Evolutionary conservation across 2,888 invertebrate genomes (phyloP), one percentile per base, ranked within the genome.

Genomic region (Dryobotodes eremita): DNA sequence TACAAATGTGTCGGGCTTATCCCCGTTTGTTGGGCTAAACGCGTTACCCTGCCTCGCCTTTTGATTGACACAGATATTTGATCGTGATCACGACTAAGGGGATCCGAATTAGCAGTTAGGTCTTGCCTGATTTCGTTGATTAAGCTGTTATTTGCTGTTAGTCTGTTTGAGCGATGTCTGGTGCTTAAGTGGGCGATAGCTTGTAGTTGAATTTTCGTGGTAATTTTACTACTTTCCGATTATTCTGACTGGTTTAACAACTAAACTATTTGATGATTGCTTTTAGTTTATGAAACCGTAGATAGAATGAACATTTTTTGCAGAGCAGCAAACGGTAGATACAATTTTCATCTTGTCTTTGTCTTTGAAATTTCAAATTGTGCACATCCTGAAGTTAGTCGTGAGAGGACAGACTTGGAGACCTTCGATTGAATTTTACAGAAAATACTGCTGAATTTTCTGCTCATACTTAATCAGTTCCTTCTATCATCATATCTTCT

Each of bases 11-110:
- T 91, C 89, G 88, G 92, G 92, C 92, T 94, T 93, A 92, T 90
- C 89, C 89, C 89, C 91, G 94, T 93, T 93, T 93, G 94, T 93
- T 90, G 91, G 83, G 84, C 90, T 92, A 92, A 92, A 91, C 89
- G 91, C 81, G 80, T 82, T 88, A 48, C 84, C 71, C 71, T 84
- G 85, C 82, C 85, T 86, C 88, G 85, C 89, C 87, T 88, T 94
- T 94, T 95, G 95, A 95, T 94, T 95, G 96, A 95, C 95, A 92
- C 90, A 91, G 91, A 93, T 92, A 92, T 94, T 93, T 91, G 92
- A 86, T 83, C 85, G 89, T 83, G 90, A 89, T 89, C 90, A 87
- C 84, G 85, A 85, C 77, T 82, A 76, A 82, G 59, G 72, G 81
- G 81, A 79, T 83, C 72, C 75, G 79, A 68, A 83, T 76, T 75